These are phyloP conservation scores for Thamnaconus septentrionalis DNA, from an alignment of 2,113 vertebrate genomes.

Conservation along the genomic window DNA sequence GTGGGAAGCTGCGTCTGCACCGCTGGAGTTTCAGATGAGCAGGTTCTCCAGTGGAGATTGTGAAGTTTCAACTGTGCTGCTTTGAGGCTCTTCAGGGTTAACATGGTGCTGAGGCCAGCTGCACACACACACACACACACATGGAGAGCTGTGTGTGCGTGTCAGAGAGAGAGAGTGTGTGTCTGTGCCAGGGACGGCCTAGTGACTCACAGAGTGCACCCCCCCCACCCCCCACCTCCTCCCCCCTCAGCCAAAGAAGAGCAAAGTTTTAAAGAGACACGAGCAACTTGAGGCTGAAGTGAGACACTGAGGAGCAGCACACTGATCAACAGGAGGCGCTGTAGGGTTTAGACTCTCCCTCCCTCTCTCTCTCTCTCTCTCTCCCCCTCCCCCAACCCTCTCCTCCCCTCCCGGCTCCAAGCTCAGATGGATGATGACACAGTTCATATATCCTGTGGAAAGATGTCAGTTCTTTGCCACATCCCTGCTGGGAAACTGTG, in stretches of 20 bases:
- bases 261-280: conserved; percentile 76
- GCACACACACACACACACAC: conserved; percentile 80
- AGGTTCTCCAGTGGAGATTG: conserved; percentile 42
- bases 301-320: not conserved
- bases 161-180: conserved; percentile 46
- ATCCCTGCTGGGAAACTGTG: conserved; percentile 60
- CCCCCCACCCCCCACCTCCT: conserved; percentile 29
- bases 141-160: conserved; percentile 57
- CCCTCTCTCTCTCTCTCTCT: too few relatives aligned
- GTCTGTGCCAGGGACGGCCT: conserved; percentile 80
- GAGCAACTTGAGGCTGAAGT: conserved; percentile 14
- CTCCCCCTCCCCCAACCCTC: too few relatives aligned
- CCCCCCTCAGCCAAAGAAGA: conserved; percentile 69
- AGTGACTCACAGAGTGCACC: conserved; percentile 78
- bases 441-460: conserved; percentile 69
- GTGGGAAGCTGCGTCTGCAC: conserved; percentile 21
- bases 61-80: conserved; percentile 74
- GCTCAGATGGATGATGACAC: conserved; percentile 59
- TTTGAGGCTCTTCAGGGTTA: conserved; percentile 65
- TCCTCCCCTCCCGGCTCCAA: conserved; percentile 37
- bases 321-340: conserved; percentile 60
- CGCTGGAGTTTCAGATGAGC: conserved; percentile 19
- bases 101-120: conserved; percentile 72
- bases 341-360: conserved; percentile 28
- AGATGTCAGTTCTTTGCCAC: conserved; percentile 64